phyloP scores from a whole-genome alignment of 1,140 invertebrate species.

The Hermetia illucens region DNA sequence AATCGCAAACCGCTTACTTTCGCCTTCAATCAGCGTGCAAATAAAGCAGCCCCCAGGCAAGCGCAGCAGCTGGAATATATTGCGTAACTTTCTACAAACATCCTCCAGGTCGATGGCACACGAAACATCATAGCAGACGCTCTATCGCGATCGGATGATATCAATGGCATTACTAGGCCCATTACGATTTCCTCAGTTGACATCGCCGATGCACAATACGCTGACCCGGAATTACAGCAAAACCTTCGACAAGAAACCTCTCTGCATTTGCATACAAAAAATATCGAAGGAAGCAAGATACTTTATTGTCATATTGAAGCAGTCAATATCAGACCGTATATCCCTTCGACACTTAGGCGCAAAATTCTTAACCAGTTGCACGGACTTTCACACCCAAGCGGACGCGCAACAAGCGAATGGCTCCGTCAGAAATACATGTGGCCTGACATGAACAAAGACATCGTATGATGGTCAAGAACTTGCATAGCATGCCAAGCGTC shows the following conservation, averaged over 20 bases:
- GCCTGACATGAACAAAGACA: conserved; percentile 14
- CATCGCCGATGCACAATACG: conserved; percentile 12
- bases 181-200: conserved; percentile 5
- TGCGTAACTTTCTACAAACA: conserved; percentile 14
- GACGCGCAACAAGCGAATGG: conserved; percentile 6
- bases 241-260: conserved; percentile 14
- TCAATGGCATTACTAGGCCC: conserved; percentile 4
- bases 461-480: conserved; percentile 1
- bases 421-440: conserved; percentile 10
- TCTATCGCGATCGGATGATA: conserved; percentile 15
- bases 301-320: conserved; percentile 3
- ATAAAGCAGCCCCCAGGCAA: conserved; percentile 19
- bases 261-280: conserved; percentile 2
- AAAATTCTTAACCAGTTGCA: conserved; percentile 11
- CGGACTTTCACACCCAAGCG: conserved; percentile 14
- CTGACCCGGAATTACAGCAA: conserved; percentile 9
- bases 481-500: conserved; percentile 17
- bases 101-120: conserved; percentile 13
- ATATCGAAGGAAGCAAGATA: not conserved
- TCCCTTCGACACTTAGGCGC: conserved; percentile 4
- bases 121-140: conserved; percentile 19
- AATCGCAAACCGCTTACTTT: conserved; percentile 22
- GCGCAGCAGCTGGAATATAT: conserved; percentile 15
- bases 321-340: conserved; percentile 7
- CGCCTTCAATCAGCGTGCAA: conserved; percentile 14